phyloP scores from a whole-genome alignment of 37 sponge, comb jelly and placozoan species.

The Hormiphora californensis region DNA sequence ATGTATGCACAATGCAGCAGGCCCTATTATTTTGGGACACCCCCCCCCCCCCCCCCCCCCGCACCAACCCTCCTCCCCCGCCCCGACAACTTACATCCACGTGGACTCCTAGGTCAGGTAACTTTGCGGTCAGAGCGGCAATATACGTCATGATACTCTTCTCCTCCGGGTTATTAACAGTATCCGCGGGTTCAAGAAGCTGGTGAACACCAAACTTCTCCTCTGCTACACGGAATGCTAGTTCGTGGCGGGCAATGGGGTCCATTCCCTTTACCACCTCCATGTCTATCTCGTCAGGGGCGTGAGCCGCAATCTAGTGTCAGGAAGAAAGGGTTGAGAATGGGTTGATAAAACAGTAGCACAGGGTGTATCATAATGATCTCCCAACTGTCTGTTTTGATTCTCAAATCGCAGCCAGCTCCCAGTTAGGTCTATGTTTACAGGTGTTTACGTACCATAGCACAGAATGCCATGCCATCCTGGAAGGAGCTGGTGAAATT shows the following conservation, averaged over 20 bases:
- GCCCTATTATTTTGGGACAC: no score
- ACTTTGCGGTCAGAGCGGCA: slow-evolving; percentile 50
- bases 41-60: no score
- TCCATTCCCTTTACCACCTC: slow-evolving; percentile 6
- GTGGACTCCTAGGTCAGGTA: slow-evolving; percentile 31
- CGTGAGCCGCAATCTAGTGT: slow-evolving; percentile 49
- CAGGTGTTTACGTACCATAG: slow-evolving; percentile 47
- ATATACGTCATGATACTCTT: slow-evolving; percentile 56
- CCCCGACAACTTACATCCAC: slow-evolving; percentile 44
- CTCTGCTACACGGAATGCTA: slow-evolving; percentile 26
- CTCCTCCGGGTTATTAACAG: slow-evolving; percentile 39
- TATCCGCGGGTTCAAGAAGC: slow-evolving; percentile 45
- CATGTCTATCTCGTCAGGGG: slow-evolving; percentile 40
- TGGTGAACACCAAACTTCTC: slow-evolving; percentile 37
- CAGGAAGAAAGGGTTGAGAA: no score
- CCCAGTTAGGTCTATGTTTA: no score
- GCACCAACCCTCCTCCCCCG: no score
- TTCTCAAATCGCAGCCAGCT: neutral
- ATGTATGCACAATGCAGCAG: no score
- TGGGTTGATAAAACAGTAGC: no score
- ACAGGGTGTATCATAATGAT: no score
- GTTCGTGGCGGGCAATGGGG: slow-evolving; percentile 41
- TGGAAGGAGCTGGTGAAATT: slow-evolving; percentile 49
- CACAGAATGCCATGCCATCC: slow-evolving; percentile 46
- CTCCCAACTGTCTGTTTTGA: neutral